Evolutionary conservation across 1,140 invertebrate species (phyloP).

Genomic region (Hesperophylax magnus): DNA sequence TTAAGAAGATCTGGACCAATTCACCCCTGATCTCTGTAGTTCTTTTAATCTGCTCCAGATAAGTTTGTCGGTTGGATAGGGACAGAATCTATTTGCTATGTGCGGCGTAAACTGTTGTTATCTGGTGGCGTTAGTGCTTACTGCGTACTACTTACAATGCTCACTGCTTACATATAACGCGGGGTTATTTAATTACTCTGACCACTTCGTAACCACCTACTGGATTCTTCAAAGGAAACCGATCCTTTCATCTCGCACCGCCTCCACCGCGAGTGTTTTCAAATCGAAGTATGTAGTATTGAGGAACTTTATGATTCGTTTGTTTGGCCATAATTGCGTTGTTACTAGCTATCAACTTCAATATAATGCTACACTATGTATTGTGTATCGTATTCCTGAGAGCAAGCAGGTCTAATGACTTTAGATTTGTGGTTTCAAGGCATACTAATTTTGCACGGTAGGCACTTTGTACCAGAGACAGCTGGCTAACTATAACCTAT

Average conservation of each 20-base stretch:
- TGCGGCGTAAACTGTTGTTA: not conserved
- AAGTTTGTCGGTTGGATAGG: not conserved
- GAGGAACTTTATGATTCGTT: not conserved
- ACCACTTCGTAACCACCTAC: conserved; percentile 3
- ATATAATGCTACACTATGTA: too few relatives aligned
- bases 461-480: too few relatives aligned
- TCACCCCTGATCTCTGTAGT: not conserved
- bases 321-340: conserved; percentile 2
- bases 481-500: too few relatives aligned
- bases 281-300: conserved; percentile 4
- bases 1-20: too few relatives aligned
- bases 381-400: too few relatives aligned
- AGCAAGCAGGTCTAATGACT: too few relatives aligned
- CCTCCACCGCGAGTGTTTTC: not conserved
- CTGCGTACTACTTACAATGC: too few relatives aligned
- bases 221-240: conserved; percentile 13
- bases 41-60: not conserved
- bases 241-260: conserved; percentile 23
- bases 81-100: conserved; percentile 16
- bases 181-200: conserved; percentile 2
- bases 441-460: too few relatives aligned
- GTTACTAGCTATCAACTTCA: too few relatives aligned
- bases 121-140: not conserved
- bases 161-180: conserved; percentile 3
- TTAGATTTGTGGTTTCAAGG: too few relatives aligned